Evolutionary conservation across 2,888 invertebrate genomes (phyloP), one percentile per base, ranked within the genome.

Genomic region (Ashinkailepas kermadecensis): DNA sequence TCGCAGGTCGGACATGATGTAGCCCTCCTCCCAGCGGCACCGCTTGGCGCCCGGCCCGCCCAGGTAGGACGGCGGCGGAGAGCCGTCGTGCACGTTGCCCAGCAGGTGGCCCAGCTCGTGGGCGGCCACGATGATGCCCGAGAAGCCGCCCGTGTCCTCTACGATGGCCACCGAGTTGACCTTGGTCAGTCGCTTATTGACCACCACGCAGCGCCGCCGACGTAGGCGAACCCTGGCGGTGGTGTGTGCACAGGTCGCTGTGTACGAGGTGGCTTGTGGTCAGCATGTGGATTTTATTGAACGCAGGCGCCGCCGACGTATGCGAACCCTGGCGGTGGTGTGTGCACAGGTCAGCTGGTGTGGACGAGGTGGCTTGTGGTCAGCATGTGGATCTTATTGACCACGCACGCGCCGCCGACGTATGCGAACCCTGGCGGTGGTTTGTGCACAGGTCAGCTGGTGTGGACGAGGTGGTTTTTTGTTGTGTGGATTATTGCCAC

Each of bases 71-170:
- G 96, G 96, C 67, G 96, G 96, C 4, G 96, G 96, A 84, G 96
- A 96, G 81, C 96, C 96, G 87, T 97, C 96, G 88, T 97, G 96
- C n/a, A 97, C 96, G 85, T 96, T 96, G 83, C 96, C 96, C 87
- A 96, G 88, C 96, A 97, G 91, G 90, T 97, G 96, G 85, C 96
- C 96, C 85, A 96, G 95, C 93, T 97, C 96, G 88, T 97, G 96
- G 84, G 96, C 96, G 83, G 96, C 96, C 3, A 97, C 96, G 86
- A 97, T 97, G 87, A 97, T 96, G 84, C 96, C 96, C 86, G 96
- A 96, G 90, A 96, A 97, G 85, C 96, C 96, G 85, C 96, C 96
- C 65, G 96, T 96, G 87, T 97, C 96, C 89, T 97, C 96, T 87
- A 97, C 96, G 86, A 97, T 97, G 86, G 96, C 96, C 83, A 96